Percentiles rank a stretch among this genome's conserved stretches.
Conservation (phyloP, 2,113 vertebrate species). For the Eleginops maclovinus region DNA sequence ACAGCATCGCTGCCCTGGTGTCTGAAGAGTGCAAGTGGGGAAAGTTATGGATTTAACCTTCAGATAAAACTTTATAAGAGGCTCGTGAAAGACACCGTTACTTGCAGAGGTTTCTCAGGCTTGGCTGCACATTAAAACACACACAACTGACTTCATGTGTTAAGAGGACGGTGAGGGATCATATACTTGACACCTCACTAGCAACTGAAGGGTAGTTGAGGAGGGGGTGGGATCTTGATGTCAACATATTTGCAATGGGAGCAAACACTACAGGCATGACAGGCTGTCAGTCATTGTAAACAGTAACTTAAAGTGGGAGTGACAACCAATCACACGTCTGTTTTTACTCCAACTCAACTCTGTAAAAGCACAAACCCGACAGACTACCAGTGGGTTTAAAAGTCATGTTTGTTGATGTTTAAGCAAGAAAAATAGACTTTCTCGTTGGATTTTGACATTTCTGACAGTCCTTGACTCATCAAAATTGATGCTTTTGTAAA, state of each 20-base stretch:
- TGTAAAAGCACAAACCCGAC: not conserved
- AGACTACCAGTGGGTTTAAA: too few relatives aligned
- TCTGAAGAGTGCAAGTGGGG: constrained; percentile 3
- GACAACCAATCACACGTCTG: not conserved
- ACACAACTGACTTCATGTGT: too few relatives aligned
- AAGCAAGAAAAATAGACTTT: too few relatives aligned
- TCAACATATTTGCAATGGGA: too few relatives aligned
- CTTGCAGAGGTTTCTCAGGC: not conserved
- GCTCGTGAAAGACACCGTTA: not conserved
- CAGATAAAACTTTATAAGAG: constrained; percentile 22
- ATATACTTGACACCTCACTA: not conserved
- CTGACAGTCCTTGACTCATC: too few relatives aligned
- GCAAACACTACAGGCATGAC: too few relatives aligned
- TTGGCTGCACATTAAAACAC: constrained; percentile 7
- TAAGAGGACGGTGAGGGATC: too few relatives aligned
- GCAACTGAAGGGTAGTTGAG: not conserved
- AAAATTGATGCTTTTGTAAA: too few relatives aligned
- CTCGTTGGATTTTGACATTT: too few relatives aligned
- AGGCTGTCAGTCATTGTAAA: not conserved
- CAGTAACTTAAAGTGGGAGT: not conserved
- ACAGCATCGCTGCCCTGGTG: not conserved
- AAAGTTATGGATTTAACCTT: constrained; percentile 31
- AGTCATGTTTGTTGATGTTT: too few relatives aligned
- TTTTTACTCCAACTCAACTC: not conserved
- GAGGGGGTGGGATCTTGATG: not conserved